Evolutionary conservation across 2,888 invertebrate species (phyloP).

Genomic region (Xanthorhoe spadicearia): DNA sequence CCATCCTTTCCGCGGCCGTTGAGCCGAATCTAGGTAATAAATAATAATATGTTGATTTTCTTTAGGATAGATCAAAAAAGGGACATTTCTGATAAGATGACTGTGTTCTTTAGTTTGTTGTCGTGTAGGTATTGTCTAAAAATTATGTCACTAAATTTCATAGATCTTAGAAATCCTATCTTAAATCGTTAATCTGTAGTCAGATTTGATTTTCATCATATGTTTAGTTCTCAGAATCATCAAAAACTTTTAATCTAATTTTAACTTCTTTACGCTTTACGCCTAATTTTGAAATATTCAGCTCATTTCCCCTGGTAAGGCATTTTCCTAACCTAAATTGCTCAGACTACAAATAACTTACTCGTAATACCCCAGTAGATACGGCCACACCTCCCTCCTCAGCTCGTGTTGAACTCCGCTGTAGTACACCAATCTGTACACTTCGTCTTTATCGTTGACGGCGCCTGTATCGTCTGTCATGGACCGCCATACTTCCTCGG

Average conservation of each 20-base stretch:
- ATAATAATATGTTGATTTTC: too few relatives aligned
- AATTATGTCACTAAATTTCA: too few relatives aligned
- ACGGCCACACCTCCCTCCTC: constrained; percentile 94
- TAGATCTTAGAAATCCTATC: too few relatives aligned
- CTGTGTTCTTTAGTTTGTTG: not conserved
- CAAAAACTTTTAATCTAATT: too few relatives aligned
- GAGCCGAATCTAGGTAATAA: constrained; percentile 86
- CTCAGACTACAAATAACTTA: constrained; percentile 60
- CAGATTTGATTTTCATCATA: too few relatives aligned
- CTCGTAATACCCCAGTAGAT: constrained; percentile 93
- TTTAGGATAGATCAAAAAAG: too few relatives aligned
- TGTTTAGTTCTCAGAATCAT: too few relatives aligned
- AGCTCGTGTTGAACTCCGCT: constrained; percentile 93
- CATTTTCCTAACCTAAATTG: too few relatives aligned
- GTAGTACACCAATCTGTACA: constrained; percentile 93
- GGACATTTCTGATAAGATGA: not conserved
- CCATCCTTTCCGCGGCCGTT: constrained; percentile 86
- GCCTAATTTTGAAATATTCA: too few relatives aligned
- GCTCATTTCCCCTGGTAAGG: too few relatives aligned
- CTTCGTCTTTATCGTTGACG: constrained; percentile 87
- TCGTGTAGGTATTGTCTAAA: not conserved
- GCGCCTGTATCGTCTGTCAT: constrained; percentile 86
- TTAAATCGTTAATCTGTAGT: too few relatives aligned
- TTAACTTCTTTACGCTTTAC: too few relatives aligned
- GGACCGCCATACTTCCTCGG: constrained; percentile 89